Base-by-base conservation (phyloP, 2,888 invertebrate species). In the Napeogenes sylphis region DNA sequence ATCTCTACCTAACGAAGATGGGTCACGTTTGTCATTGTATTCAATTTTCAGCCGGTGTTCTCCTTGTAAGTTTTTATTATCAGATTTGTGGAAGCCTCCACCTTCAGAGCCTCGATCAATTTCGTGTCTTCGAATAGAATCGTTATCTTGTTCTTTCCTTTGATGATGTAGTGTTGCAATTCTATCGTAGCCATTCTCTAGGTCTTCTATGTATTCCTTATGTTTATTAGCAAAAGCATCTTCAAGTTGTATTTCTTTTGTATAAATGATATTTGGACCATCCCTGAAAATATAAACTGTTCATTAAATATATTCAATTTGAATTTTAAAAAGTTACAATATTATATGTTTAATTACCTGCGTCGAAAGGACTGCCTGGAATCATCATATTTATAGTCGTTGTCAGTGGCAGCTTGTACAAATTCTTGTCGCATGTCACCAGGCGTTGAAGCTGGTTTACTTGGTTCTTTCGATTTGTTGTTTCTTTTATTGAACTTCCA, bases 91-190 rank as follows among this genome's bases (percentile, higher is more conserved):
- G 69, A 91, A 91, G 64, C 92, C 88, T 66, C 82, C 87, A 70
- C 80, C 83, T 69, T 95, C 95, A 21, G 95, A 95, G 5, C 94
- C 95, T 53, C 95, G 90, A 70, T 96, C 95, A 64, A 94, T 92
- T 85, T 96, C 96, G 75, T 96, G 95, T 62, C 94, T 91, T 68
- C 94, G 88, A 73, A 96, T 91, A 0, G 95, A 95, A 75, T 95
- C 95, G 58, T 93, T 91, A 70, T 95, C 95, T 30, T 91, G 90
- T 63, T 94, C 93, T 73, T 84, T 85, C 71, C 76, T 79, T 68
- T 85, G 83, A 68, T 89, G 84, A 72, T 91, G 87, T 64, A 91
- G 77, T 14, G 90, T 91, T 47, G 90, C 90, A 42, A 91, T 91
- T 72, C 91, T 85, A 59, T 91, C 90, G 66, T 91, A 91, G 4